A percentile compares a stretch with the other conserved stretches of the same genome.
These are phyloP conservation scores for Nymphalis c-album DNA, from an alignment of 2,888 invertebrate species.

Conservation along the genomic window DNA sequence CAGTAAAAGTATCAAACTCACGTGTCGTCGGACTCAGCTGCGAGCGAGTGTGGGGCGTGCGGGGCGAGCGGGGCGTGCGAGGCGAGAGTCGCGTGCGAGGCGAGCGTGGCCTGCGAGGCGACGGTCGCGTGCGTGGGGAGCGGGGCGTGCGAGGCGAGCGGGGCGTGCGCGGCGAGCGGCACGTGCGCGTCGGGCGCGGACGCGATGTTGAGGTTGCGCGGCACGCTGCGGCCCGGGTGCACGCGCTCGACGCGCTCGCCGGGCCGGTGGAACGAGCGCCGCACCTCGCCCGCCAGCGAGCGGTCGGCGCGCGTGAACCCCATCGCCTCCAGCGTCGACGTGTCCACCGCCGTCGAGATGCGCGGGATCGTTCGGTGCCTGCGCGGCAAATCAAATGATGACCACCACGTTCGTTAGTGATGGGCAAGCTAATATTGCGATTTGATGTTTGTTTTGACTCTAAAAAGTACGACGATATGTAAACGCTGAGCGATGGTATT, in stretches of 20 bases:
- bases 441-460: too few relatives aligned
- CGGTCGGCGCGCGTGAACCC: constrained; percentile 59
- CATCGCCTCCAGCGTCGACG: constrained; percentile 51
- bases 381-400: constrained; percentile 12
- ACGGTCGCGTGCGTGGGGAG: constrained; percentile 73
- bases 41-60: constrained; percentile 9
- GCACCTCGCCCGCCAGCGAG: constrained; percentile 62
- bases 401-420: too few relatives aligned
- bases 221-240: constrained; percentile 72
- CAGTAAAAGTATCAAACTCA: not conserved
- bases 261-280: constrained; percentile 72
- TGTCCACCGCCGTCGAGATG: constrained; percentile 63
- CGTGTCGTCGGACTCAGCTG: constrained; percentile 21
- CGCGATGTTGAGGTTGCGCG: constrained; percentile 80
- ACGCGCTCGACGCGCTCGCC: constrained; percentile 54
- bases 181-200: constrained; percentile 45
- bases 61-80: constrained; percentile 27
- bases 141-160: constrained; percentile 54
- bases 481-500: too few relatives aligned
- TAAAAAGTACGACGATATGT: too few relatives aligned
- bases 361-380: constrained; percentile 78
- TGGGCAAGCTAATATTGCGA: too few relatives aligned
- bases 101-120: constrained; percentile 75
- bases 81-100: constrained; percentile 30
- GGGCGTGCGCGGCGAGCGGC: constrained; percentile 30